Percentiles rank a stretch among this genome's conserved stretches.
phyloP scores from a whole-genome alignment of 2,113 vertebrate genomes.

The Reinhardtius hippoglossoides region DNA sequence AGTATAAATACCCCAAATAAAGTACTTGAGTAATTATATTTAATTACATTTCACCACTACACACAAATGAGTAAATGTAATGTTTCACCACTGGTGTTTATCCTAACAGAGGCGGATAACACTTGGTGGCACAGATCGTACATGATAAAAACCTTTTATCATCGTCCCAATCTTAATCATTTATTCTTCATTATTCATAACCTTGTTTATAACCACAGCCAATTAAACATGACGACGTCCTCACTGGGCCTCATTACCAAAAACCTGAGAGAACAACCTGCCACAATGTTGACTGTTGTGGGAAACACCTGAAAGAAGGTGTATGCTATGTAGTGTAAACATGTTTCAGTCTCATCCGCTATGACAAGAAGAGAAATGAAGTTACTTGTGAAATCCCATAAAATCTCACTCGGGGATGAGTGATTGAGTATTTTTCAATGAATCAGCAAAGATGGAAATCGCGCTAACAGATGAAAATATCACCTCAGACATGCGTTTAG shows the following conservation, averaged over 20 bases:
- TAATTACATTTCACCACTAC: background rate
- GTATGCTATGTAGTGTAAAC: constrained; percentile 13
- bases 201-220: constrained; percentile 17
- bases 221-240: constrained; percentile 32
- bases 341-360: constrained; percentile 19
- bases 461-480: constrained; percentile 4
- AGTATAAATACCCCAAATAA: background rate
- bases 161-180: background rate
- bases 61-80: background rate
- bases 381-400: background rate
- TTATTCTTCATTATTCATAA: constrained; percentile 5
- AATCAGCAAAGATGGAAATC: constrained; percentile 15
- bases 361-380: constrained; percentile 8
- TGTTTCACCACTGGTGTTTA: background rate
- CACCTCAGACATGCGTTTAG: constrained; percentile 12
- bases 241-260: constrained; percentile 32
- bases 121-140: background rate
- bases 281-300: constrained; percentile 14
- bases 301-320: constrained; percentile 22
- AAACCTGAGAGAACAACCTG: constrained; percentile 3
- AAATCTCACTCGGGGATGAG: constrained; percentile 41
- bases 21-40: background rate
- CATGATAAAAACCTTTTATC: constrained; percentile 12
- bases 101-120: background rate
- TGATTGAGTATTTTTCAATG: constrained; percentile 31